Conservation (phyloP, 2,888 invertebrate species). For the Hyposoter dolosus region DNA sequence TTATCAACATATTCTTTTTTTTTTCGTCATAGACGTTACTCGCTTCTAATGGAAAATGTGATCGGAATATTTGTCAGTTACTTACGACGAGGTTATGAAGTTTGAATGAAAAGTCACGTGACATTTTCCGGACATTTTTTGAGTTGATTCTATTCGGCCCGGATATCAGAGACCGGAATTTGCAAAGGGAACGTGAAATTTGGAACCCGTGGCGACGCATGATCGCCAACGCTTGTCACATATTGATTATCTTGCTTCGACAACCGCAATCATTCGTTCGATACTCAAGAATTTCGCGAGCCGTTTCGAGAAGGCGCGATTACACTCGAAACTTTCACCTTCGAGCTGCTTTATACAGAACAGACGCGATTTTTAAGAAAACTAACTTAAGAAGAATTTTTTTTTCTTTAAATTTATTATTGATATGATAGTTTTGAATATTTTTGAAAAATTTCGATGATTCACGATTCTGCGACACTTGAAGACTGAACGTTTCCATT, state of each 20-base stretch:
- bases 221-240: constrained; percentile 44
- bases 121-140: constrained; percentile 57
- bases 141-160: constrained; percentile 20
- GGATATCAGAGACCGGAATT: constrained; percentile 30
- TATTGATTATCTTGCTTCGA: constrained; percentile 1
- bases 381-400: too few species aligned
- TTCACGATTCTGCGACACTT: too few species aligned
- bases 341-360: neutral
- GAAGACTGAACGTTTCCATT: too few species aligned
- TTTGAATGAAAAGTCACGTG: constrained; percentile 11
- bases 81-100: constrained; percentile 21
- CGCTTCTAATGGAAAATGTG: neutral
- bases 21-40: neutral
- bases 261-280: constrained; percentile 23
- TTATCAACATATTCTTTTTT: neutral
- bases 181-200: constrained; percentile 41
- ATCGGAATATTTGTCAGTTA: neutral
- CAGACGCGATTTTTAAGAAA: neutral
- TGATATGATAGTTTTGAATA: too few species aligned
- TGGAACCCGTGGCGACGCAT: constrained; percentile 42
- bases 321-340: constrained; percentile 5
- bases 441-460: too few species aligned
- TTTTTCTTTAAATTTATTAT: too few species aligned
- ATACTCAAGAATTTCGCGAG: constrained; percentile 11
- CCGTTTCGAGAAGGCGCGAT: constrained; percentile 34